phyloP scores from a whole-genome alignment of 1,140 invertebrate genomes.

The Ceratosolen solmsi region DNA sequence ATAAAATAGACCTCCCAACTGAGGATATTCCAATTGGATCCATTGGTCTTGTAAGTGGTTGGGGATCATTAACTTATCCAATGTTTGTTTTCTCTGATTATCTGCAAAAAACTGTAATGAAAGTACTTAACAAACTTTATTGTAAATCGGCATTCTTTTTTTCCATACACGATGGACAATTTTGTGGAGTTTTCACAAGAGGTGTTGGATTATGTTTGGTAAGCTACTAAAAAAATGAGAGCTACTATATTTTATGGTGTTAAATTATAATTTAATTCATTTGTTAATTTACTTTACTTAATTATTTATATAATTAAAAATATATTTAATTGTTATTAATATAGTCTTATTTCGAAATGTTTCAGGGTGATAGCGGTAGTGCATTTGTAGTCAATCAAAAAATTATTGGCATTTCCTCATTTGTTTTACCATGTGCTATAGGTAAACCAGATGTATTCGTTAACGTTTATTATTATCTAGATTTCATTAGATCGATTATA shows the following conservation, averaged over 20 bases:
- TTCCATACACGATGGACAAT: background rate
- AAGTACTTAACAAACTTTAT: background rate
- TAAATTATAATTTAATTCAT: too few relatives aligned
- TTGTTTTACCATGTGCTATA: background rate
- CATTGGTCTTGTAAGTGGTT: background rate
- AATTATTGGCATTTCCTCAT: background rate
- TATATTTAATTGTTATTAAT: background rate
- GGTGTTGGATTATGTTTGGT: background rate
- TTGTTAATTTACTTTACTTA: too few relatives aligned
- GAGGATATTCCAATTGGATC: background rate
- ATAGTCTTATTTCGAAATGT: background rate
- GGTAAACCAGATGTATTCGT: constrained; percentile 10
- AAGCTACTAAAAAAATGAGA: too few relatives aligned
- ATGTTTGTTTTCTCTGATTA: background rate
- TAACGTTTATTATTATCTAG: background rate
- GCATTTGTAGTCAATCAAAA: background rate
- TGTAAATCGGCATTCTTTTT: background rate
- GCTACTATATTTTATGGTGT: background rate
- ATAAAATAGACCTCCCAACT: background rate
- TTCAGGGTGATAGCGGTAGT: constrained; percentile 4
- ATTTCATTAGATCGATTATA: background rate
- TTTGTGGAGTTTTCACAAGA: background rate
- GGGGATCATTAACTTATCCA: background rate
- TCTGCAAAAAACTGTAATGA: background rate
- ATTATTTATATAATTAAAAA: too few relatives aligned